Percentiles rank a stretch among this genome's conserved stretches.
phyloP scores from a whole-genome alignment of 2,797 vertebrate genomes.

The Epinephelus coioides region DNA sequence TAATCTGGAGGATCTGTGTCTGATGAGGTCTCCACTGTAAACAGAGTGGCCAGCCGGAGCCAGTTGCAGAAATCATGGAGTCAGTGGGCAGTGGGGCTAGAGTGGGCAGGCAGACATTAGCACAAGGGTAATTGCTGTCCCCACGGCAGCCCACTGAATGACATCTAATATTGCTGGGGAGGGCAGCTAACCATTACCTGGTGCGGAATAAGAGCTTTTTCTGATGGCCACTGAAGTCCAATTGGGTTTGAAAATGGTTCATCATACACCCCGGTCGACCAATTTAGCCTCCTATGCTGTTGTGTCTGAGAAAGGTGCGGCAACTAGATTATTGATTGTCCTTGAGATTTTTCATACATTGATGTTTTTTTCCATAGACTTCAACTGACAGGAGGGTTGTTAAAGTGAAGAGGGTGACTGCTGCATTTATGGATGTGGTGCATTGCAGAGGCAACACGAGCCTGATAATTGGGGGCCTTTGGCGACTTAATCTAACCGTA shows the following conservation, averaged over 20 bases:
- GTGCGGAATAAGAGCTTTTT: conserved; percentile 67
- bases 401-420: conserved; percentile 55
- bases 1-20: conserved; percentile 74
- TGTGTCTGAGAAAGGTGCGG: conserved; percentile 65
- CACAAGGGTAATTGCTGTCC: conserved; percentile 79
- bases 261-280: conserved; percentile 71
- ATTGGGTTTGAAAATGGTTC: conserved; percentile 81
- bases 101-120: conserved; percentile 73
- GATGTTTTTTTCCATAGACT: conserved; percentile 59
- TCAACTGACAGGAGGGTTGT: conserved; percentile 59
- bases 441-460: conserved; percentile 55
- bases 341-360: conserved; percentile 72
- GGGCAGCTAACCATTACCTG: conserved; percentile 76
- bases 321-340: conserved; percentile 76
- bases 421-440: conserved; percentile 60
- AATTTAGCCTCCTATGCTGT: conserved; percentile 71
- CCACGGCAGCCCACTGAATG: conserved; percentile 73
- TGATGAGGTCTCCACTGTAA: conserved; percentile 76
- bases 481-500: conserved; percentile 52
- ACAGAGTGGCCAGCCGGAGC: conserved; percentile 59
- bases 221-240: conserved; percentile 73
- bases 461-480: conserved; percentile 65
- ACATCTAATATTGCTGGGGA: conserved; percentile 78
- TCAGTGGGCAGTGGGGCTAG: conserved; percentile 54
- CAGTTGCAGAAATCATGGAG: conserved; percentile 60